Evolutionary conservation across 2,888 invertebrate genomes (phyloP).

Genomic region (Caenorhabditis wallacei): DNA sequence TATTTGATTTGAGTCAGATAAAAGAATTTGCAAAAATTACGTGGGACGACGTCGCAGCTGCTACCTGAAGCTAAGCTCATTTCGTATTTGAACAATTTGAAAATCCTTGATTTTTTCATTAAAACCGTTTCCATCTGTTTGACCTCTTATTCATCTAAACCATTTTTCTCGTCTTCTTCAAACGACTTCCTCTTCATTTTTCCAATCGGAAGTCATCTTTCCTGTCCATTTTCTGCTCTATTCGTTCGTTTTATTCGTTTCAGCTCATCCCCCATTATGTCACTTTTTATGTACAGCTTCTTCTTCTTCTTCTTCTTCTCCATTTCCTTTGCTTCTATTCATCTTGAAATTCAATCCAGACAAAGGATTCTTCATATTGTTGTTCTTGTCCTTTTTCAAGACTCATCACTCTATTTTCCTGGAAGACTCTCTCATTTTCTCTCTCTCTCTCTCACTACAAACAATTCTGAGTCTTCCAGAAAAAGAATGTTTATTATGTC

Average conservation of each 20-base stretch:
- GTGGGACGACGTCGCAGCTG: too few relatives aligned
- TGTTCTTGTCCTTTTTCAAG: constrained; percentile 1
- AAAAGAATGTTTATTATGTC: constrained; percentile 43
- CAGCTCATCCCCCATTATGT: constrained; percentile 18
- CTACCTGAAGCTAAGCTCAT: too few relatives aligned
- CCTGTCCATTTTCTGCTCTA: not conserved
- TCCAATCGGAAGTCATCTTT: constrained; percentile 25
- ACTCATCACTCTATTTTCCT: constrained; percentile 4
- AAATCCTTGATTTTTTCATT: too few relatives aligned
- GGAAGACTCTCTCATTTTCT: not conserved
- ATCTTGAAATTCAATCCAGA: constrained; percentile 53
- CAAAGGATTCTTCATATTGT: constrained; percentile 18
- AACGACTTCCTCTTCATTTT: not conserved
- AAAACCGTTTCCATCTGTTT: not conserved
- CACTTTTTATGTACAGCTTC: constrained; percentile 48
- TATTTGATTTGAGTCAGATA: too few relatives aligned
- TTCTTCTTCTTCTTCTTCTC: not conserved
- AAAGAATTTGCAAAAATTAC: too few relatives aligned
- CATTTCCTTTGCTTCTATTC: not conserved
- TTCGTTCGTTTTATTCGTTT: constrained; percentile 10
- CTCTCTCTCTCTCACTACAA: not conserved
- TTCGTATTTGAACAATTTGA: too few relatives aligned
- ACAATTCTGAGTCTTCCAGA: constrained; percentile 4
- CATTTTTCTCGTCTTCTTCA: too few relatives aligned
- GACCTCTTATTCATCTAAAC: too few relatives aligned